Base-by-base conservation (phyloP, 2,888 invertebrate species). In the Julus scanicus region DNA sequence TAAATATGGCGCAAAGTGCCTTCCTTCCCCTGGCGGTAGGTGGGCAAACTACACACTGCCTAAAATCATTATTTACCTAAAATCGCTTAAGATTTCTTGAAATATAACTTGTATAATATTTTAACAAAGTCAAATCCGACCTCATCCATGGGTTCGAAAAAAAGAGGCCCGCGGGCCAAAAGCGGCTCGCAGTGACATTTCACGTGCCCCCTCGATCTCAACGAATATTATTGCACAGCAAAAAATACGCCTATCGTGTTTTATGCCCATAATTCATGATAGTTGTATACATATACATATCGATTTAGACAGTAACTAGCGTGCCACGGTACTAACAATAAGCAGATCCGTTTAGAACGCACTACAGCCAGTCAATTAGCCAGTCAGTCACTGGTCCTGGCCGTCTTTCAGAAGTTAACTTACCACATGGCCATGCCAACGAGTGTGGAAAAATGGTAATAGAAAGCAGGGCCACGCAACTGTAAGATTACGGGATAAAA, bases 281-380 rank as follows among this genome's bases (percentile, higher is more conserved):
- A 48, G 13, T 9, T 48, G 13, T 48, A 48, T 2, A 48, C 2
- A 48, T 1, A 48, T 48, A 48, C 48, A 48, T 48, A 71, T 71
- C 71, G 71, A 71, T 71, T 71, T 71, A 71, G 71, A 71, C 71
- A 29, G 71, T 11, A 29, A 71, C 71, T 20, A 71, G 71, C 71
- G 11, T 29, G 9, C 29, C 9, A 57, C 11, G 29, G 29, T 11
- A 29, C 29, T 5, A 71, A 71, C 29, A 71, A 71, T 71, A 71
- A 71, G 71, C 71, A 71, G 29, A 71, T 71, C 71, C 29, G 9
- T 71, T 29, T 6, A 3, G 71, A n/a, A 6, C 29, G 20, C n/a
- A 29, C 29, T 29, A 29, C 29, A 29, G 71, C 29, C 71, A 71
- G 57, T 71, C 71, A n/a, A 29, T 71, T 29, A 48, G 13, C 6